A percentile compares a stretch with the other conserved stretches of the same genome.
Evolutionary conservation across 2,113 vertebrate genomes (phyloP).

Genomic region (Petrocephalus zakoni): DNA sequence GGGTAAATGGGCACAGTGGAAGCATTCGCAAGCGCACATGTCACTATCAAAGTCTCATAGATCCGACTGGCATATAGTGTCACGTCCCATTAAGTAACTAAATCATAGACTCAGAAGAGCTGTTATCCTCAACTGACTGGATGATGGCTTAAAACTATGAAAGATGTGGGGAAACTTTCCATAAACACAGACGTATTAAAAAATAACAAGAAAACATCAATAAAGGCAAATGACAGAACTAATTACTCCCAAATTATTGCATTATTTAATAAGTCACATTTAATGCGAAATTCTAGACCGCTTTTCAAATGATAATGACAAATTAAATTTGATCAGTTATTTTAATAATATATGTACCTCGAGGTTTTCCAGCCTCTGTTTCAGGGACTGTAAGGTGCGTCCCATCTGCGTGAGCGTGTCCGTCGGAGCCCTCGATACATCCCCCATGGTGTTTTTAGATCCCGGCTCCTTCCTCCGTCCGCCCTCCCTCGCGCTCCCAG

Average conservation of each 20-base stretch:
- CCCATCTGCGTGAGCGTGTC: slow-evolving; percentile 90
- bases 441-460: slow-evolving; percentile 89
- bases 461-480: slow-evolving; percentile 66
- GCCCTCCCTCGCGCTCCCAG: slow-evolving; percentile 62
- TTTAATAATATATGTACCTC: slow-evolving; percentile 66
- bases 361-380: slow-evolving; percentile 86
- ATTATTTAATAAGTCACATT: neutral
- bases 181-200: too few relatives aligned
- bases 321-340: neutral
- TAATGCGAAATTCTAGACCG: neutral
- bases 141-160: neutral
- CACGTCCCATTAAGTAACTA: slow-evolving; percentile 19
- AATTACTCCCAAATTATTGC: neutral
- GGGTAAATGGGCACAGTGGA: slow-evolving; percentile 1
- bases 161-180: neutral
- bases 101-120: slow-evolving; percentile 16
- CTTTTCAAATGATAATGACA: neutral
- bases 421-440: slow-evolving; percentile 81
- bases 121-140: slow-evolving; percentile 21
- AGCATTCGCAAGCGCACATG: neutral
- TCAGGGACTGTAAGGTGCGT: slow-evolving; percentile 90
- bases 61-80: slow-evolving; percentile 9
- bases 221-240: neutral
- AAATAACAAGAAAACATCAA: neutral
- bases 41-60: slow-evolving; percentile 11